Evolutionary conservation across 92 coral and sea anemone species (phyloP), one percentile per base, ranked within the genome.

Genomic region (Phenganax marumi): DNA sequence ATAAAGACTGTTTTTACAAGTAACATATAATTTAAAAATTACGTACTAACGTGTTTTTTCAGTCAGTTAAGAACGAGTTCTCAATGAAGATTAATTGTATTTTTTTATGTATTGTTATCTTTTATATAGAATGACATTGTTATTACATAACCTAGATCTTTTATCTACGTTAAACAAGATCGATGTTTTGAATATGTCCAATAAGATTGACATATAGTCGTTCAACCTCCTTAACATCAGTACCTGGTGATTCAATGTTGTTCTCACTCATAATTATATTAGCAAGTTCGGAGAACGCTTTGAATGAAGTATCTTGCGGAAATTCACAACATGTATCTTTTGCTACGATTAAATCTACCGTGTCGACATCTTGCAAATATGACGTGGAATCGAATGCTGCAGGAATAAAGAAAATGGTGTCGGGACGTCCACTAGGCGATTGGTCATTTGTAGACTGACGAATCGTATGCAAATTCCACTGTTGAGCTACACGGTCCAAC

Each of bases 381-480:
- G 88, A 77, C 55, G 69, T 53, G 12, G 78, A 76, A 46, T 85
- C 46, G 61, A 85, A 85, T 50, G 84, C 84, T 85, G 76, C 84
- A 64, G 88, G 84, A 23, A 64, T 60, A 85, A 85, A 85, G 77
- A 76, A 85, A 12, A 84, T 7, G 12, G 88, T 85, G 68, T 85
- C 88, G 8, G 88, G 88, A 22, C 88, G 61, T 50, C 90, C 82
- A 77, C 76, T 43, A 74, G 88, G 87, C 8, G 88, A 87, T 61
- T 54, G 50, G 25, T 77, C 81, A 54, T 77, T 83, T 55, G 81
- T 64, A 43, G 87, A 87, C 47, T 75, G 85, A 50, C 87, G 80
- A 79, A 84, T 87, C 66, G 55, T 76, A 47, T 84, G 90, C 84
- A 87, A 58, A 81, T 87, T 84, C 81, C 90, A 87, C 70, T 69